Percentiles rank a stretch among this genome's conserved stretches.
These are phyloP conservation scores for Pygmarrhopalites habei DNA, from an alignment of 1,140 invertebrate species.

Conservation along the genomic window DNA sequence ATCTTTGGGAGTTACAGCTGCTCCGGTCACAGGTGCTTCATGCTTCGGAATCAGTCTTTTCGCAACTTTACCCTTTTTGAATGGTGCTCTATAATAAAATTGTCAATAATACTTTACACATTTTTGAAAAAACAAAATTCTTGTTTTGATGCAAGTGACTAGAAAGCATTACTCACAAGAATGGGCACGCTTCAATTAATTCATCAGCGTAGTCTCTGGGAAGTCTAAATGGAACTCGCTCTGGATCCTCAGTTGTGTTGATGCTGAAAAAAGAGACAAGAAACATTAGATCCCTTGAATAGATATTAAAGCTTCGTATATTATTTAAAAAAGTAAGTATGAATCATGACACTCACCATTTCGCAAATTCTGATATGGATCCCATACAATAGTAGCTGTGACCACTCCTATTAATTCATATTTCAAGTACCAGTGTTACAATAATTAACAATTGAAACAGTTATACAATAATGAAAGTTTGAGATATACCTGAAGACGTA, in stretches of 20 bases:
- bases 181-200: slow-evolving; percentile 52
- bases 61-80: slow-evolving; percentile 47
- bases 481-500: slow-evolving; percentile 50
- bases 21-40: not conserved
- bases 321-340: not conserved
- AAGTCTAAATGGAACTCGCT: slow-evolving; percentile 61
- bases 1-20: too few relatives aligned
- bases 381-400: slow-evolving; percentile 72
- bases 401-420: too few relatives aligned
- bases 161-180: slow-evolving; percentile 13
- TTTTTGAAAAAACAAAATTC: not conserved
- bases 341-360: slow-evolving; percentile 52
- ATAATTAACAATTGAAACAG: slow-evolving; percentile 43
- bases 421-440: too few relatives aligned
- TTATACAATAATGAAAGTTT: slow-evolving; percentile 17
- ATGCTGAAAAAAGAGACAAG: slow-evolving; percentile 39
- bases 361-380: slow-evolving; percentile 80
- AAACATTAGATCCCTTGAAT: not conserved
- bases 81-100: not conserved
- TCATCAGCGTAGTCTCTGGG: slow-evolving; percentile 58
- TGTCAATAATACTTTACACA: not conserved
- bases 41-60: slow-evolving; percentile 52
- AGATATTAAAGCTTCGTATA: not conserved
- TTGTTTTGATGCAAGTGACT: not conserved
- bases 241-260: slow-evolving; percentile 62